These are phyloP conservation scores for Bergia puertoricense DNA, from an alignment of 92 coral and sea anemone species.

Conservation along the genomic window DNA sequence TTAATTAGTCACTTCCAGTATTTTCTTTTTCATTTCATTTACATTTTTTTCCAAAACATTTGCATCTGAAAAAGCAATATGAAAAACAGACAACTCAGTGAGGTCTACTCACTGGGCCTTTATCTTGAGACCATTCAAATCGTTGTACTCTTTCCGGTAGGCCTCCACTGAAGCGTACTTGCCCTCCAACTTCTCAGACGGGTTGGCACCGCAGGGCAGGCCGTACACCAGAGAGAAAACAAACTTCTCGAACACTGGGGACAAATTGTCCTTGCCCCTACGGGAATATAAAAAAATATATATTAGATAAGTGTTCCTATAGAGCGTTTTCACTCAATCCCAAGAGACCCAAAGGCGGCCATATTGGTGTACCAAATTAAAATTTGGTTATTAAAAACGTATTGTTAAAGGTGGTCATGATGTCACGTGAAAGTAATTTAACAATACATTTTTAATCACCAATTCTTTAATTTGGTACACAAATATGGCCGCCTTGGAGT, in stretches of 20 bases:
- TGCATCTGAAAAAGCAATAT: not conserved
- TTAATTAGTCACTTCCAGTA: not conserved
- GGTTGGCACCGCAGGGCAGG: conserved; percentile 67
- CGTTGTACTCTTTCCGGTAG: conserved; percentile 62
- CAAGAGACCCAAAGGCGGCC: too few species aligned
- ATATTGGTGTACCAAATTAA: too few species aligned
- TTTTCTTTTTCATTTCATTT: not conserved
- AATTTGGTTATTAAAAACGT: too few species aligned
- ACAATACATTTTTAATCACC: too few species aligned
- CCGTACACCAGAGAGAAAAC: conserved; percentile 90
- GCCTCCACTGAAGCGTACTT: conserved; percentile 78
- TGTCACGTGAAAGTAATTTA: too few species aligned
- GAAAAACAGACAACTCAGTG: not conserved
- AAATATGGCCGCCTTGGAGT: too few species aligned
- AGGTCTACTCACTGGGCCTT: conserved; percentile 67
- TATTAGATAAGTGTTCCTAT: not conserved
- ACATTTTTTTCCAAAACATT: too few species aligned
- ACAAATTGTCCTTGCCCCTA: conserved; percentile 79
- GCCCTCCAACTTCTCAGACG: conserved; percentile 62
- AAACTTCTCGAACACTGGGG: conserved; percentile 73
- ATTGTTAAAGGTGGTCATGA: too few species aligned
- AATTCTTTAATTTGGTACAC: too few species aligned
- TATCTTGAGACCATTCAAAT: conserved; percentile 76
- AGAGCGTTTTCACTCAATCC: too few species aligned
- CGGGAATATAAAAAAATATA: not conserved